Conservation (phyloP, 2,113 vertebrate species). For the Sphyrna mokarran region DNA sequence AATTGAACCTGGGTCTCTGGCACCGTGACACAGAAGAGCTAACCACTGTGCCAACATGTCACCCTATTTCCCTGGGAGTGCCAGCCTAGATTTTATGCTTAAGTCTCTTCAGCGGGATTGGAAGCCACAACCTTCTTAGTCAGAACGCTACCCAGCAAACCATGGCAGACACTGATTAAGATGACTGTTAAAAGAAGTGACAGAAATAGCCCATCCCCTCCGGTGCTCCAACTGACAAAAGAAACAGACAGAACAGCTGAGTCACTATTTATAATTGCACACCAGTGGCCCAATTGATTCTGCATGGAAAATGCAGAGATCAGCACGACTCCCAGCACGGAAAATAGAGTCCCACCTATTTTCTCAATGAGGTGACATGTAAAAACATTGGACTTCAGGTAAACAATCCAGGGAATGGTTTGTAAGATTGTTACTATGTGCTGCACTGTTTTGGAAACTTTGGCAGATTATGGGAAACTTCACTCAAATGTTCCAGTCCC, state of each 20-base stretch:
- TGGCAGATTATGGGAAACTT: not conserved
- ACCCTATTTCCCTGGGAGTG: not conserved
- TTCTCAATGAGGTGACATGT: not conserved
- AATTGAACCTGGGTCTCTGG: no score
- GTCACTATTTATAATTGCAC: not conserved
- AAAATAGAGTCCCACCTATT: not conserved
- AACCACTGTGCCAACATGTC: no score
- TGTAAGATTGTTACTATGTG: not conserved
- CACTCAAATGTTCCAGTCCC: conserved; percentile 9
- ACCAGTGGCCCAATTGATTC: not conserved
- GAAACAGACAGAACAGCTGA: not conserved
- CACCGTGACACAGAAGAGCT: no score
- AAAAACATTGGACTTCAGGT: not conserved
- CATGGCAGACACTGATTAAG: no score
- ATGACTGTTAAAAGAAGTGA: not conserved
- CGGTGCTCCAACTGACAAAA: not conserved
- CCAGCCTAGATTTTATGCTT: not conserved
- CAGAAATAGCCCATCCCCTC: not conserved
- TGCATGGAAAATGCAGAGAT: not conserved
- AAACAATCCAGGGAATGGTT: not conserved
- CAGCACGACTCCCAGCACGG: not conserved
- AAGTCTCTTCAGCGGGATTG: not conserved
- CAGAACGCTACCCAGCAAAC: not conserved
- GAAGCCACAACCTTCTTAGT: not conserved
- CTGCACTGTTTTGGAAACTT: conserved; percentile 5